Percentiles rank a stretch among this genome's conserved stretches.
phyloP scores from a whole-genome alignment of 2,113 vertebrate genomes.

The Anarhynchus alexandrinus region DNA sequence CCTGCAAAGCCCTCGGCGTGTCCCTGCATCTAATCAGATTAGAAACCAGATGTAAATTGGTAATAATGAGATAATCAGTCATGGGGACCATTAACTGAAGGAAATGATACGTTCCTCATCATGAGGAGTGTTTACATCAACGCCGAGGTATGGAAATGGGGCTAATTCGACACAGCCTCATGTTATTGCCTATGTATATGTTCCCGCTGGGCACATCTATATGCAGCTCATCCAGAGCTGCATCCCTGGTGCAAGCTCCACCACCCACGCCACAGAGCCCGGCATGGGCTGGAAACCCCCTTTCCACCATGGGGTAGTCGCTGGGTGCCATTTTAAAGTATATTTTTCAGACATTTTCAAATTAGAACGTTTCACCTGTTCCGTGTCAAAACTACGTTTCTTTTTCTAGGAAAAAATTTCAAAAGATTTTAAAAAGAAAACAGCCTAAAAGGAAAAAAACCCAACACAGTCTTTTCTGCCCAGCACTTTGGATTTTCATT shows the following conservation, averaged over 20 bases:
- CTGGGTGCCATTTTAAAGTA: neutral
- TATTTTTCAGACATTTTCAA: neutral
- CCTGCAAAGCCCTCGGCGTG: neutral
- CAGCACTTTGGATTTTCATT: neutral
- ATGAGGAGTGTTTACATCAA: neutral
- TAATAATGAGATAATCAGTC: neutral
- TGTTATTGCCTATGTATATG: rapidly evolving
- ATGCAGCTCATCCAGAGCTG: neutral
- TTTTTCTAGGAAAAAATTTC: neutral
- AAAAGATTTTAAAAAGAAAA: neutral
- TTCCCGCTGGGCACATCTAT: neutral
- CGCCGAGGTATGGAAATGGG: neutral
- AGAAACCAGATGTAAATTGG: neutral
- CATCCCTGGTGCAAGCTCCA: neutral
- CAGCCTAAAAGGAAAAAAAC: neutral
- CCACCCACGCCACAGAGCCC: neutral
- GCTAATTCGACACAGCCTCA: neutral
- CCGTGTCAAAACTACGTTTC: neutral
- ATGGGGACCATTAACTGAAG: neutral
- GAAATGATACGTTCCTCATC: neutral
- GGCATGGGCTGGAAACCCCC: neutral
- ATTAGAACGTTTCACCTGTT: neutral
- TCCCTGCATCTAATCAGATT: neutral
- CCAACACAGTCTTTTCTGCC: neutral
- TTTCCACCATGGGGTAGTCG: rapidly evolving